Base-by-base conservation (phyloP, 2,113 vertebrate species). In the Thymallus thymallus region DNA sequence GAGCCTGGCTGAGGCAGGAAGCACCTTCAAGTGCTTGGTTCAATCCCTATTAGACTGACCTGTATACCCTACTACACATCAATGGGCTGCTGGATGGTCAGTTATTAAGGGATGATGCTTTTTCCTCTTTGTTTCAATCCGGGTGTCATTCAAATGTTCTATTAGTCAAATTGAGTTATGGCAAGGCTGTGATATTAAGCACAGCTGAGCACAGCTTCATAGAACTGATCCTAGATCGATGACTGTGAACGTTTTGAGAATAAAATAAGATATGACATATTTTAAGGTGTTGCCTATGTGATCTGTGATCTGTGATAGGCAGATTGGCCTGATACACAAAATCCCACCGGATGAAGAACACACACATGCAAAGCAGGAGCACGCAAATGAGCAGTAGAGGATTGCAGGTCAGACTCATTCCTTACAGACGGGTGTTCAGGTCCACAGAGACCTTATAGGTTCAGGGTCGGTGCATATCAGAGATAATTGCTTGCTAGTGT, bases 1-100 rank as follows among this genome's bases (percentile, higher is more conserved):
- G 71, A 72, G 68, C 70, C 29, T 29, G 69, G 73, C 77, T 58
- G 75, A 56, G 75, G 65, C 30, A 16, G 66, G 75, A 26, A n/a
- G 35, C 71, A 68, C 61, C 46, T 46, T 65, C 75, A 70, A 18
- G 73, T 56, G 71, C 20, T 35, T 76, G 63, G 72, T 73, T 77
- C 24, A 29, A 63, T 26, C 12, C 22, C 24, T 26, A 14, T 63
- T 63, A 26, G 61, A 63, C 24, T 5, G 12, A 23, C 12, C 13
- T 29, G 23, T 30, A 18, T 29, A 5, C 62, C 32, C 6, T 16
- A 41, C 66, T 10, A 12, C 20, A 24, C 30, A 10, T 24, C 14
- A 48, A 7, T 69, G 68, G 35, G 9, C 35, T 41, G 35, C 35
- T 41, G 35, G 35, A 41, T 41, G 35, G 9, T 41, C 35, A 41